Conservation (phyloP, 1,140 invertebrate species). For the Drosophila bifasciata region DNA sequence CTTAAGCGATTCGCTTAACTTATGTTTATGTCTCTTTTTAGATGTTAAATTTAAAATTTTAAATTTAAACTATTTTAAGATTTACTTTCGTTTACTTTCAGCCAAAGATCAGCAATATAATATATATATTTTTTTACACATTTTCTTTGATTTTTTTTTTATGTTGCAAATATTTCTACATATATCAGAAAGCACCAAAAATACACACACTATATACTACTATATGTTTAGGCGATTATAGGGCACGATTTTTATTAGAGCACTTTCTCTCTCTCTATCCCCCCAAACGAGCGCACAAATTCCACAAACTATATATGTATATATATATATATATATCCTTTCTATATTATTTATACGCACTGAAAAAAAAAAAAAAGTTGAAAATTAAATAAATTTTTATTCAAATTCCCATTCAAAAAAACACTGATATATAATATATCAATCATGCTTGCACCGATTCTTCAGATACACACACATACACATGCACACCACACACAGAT, state of each 20-base stretch:
- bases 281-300: conserved; percentile 34
- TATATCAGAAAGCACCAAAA: not conserved
- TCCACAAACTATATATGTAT: conserved; percentile 28
- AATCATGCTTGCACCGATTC: conserved; percentile 60
- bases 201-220: conserved; percentile 30
- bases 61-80: conserved; percentile 42
- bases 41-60: conserved; percentile 21
- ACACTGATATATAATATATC: conserved; percentile 36
- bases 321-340: conserved; percentile 24
- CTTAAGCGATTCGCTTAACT: conserved; percentile 16
- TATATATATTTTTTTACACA: not conserved
- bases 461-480: conserved; percentile 31
- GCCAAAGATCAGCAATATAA: conserved; percentile 27
- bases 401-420: conserved; percentile 10
- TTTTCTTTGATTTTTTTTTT: conserved; percentile 23
- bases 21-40: conserved; percentile 32
- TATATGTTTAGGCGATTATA: conserved; percentile 30
- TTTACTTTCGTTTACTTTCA: conserved; percentile 40
- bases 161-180: conserved; percentile 6
- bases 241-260: conserved; percentile 44
- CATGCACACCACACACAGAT: conserved; percentile 15
- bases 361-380: conserved; percentile 24
- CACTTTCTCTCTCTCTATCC: not conserved
- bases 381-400: conserved; percentile 7
- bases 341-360: conserved; percentile 34